A percentile compares a stretch with the other conserved stretches of the same genome.
Conservation (phyloP, 2,888 invertebrate species). For the Campopleginae sp. region DNA sequence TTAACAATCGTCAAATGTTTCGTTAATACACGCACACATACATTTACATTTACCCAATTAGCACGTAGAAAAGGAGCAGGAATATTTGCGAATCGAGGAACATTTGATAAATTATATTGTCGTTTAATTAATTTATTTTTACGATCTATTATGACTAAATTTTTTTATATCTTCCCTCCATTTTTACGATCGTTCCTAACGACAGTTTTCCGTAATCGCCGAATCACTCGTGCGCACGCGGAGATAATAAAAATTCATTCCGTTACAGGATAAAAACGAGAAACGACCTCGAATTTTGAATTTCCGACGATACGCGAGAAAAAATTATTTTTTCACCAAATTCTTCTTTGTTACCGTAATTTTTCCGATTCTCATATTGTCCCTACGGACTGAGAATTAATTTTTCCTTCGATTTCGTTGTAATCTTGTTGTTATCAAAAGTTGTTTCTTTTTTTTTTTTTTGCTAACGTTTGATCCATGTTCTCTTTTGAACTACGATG, state of each 20-base stretch:
- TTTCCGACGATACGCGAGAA: too few relatives aligned
- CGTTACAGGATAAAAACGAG: too few relatives aligned
- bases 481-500: neutral
- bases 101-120: constrained; percentile 2
- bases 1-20: constrained; percentile 27
- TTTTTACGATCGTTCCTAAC: constrained; percentile 1
- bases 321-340: too few relatives aligned
- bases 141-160: neutral
- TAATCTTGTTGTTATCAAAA: neutral
- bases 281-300: too few relatives aligned
- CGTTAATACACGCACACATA: neutral
- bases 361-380: too few relatives aligned
- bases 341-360: too few relatives aligned
- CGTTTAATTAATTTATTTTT: neutral
- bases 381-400: neutral
- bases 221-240: neutral
- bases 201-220: neutral
- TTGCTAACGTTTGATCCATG: neutral
- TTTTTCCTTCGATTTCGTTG: neutral
- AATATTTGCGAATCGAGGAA: constrained; percentile 15
- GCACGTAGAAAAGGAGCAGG: neutral
- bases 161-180: neutral
- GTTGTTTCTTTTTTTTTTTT: neutral
- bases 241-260: too few relatives aligned
- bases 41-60: neutral